Conservation (phyloP, 1,140 invertebrate genomes). For the Gonioctena quinquepunctata region DNA sequence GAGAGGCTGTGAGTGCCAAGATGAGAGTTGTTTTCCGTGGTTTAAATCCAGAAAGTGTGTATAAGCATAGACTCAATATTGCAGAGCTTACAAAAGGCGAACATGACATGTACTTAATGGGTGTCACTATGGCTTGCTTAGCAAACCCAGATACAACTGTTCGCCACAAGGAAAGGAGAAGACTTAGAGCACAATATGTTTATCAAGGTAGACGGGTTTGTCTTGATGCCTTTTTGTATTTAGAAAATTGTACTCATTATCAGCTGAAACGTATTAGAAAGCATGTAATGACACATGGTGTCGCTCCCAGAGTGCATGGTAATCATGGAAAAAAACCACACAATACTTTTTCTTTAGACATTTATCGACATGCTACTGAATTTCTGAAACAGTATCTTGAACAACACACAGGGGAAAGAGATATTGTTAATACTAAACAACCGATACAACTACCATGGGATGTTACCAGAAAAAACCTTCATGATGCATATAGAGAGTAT, state of each 20-base stretch:
- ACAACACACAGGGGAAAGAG: conserved; percentile 61
- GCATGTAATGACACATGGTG: conserved; percentile 77
- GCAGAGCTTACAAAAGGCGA: conserved; percentile 66
- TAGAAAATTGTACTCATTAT: conserved; percentile 81
- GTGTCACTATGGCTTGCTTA: conserved; percentile 77
- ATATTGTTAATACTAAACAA: conserved; percentile 58
- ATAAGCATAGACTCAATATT: conserved; percentile 75
- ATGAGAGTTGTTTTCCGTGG: conserved; percentile 73
- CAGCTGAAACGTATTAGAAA: conserved; percentile 77
- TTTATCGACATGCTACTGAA: conserved; percentile 75
- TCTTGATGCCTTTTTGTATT: conserved; percentile 76
- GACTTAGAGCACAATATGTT: conserved; percentile 74
- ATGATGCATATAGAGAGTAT: conserved; percentile 74
- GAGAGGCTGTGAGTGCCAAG: conserved; percentile 76
- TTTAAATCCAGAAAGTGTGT: conserved; percentile 73
- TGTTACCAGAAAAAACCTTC: conserved; percentile 71
- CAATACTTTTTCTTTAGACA: conserved; percentile 78
- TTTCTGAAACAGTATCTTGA: conserved; percentile 74
- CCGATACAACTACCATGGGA: conserved; percentile 69
- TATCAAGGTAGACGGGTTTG: conserved; percentile 77
- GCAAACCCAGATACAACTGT: conserved; percentile 75
- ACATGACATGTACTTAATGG: conserved; percentile 78
- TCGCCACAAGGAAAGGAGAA: conserved; percentile 71
- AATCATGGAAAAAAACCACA: conserved; percentile 82
- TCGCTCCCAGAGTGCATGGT: conserved; percentile 75